These are phyloP conservation scores for Ophion ventricosus DNA, from an alignment of 2,888 invertebrate genomes.

Conservation along the genomic window DNA sequence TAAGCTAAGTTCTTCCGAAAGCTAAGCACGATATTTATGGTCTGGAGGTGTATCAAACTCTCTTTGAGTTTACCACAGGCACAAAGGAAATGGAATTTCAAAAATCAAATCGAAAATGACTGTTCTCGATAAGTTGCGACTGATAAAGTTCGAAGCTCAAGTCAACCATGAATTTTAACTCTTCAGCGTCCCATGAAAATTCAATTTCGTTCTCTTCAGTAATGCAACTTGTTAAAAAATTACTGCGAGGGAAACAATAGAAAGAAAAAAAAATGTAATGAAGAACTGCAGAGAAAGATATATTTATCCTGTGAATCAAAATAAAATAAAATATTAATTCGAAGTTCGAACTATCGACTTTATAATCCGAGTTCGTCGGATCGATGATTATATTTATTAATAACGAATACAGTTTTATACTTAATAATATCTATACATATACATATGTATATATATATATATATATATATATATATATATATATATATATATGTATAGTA, in stretches of 20 bases:
- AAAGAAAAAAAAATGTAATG: background rate
- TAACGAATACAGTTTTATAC: conserved; percentile 68
- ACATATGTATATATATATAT: conserved; percentile 46
- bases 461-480: conserved; percentile 38
- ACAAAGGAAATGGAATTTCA: background rate
- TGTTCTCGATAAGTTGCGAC: background rate
- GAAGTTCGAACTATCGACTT: conserved; percentile 45
- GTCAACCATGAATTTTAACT: background rate
- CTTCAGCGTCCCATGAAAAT: background rate
- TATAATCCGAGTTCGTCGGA: conserved; percentile 51
- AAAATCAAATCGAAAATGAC: background rate
- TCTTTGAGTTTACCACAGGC: background rate
- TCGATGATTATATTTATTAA: conserved; percentile 62
- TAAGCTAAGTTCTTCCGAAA: no score
- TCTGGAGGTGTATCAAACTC: background rate
- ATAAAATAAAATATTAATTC: conserved; percentile 44
- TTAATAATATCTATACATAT: conserved; percentile 56
- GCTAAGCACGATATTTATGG: background rate
- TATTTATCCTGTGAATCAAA: conserved; percentile 10
- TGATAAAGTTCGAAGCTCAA: background rate
- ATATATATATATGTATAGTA: conserved; percentile 36
- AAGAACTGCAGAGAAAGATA: background rate
- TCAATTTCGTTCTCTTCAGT: background rate
- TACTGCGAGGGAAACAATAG: background rate
- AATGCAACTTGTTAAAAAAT: background rate